phyloP scores from a whole-genome alignment of 2,113 vertebrate species.

The Xenus cinereus region DNA sequence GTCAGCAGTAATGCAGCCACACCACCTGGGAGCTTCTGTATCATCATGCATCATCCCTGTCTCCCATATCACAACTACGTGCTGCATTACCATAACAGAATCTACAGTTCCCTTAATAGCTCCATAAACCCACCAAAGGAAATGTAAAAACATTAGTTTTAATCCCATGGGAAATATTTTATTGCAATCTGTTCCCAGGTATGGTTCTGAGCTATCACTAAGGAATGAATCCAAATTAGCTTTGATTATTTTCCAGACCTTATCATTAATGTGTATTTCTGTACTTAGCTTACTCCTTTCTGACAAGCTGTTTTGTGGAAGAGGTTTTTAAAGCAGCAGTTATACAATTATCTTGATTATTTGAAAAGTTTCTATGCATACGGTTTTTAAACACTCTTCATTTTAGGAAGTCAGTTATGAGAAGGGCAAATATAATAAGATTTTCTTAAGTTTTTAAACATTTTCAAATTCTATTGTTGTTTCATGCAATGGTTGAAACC shows the following conservation, averaged over 20 bases:
- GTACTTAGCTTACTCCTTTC: background rate
- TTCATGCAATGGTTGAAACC: background rate
- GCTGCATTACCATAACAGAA: background rate
- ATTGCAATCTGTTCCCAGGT: background rate
- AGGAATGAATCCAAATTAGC: background rate
- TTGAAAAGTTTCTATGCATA: background rate
- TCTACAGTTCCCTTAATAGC: background rate
- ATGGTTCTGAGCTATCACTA: background rate
- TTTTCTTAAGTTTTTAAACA: background rate
- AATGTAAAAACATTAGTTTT: background rate
- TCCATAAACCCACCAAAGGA: background rate
- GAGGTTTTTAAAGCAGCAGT: background rate
- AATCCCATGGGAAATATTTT: background rate
- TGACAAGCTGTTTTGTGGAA: background rate
- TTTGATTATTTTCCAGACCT: background rate
- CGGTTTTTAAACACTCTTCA: background rate
- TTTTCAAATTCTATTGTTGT: background rate
- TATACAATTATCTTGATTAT: background rate
- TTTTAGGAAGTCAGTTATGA: background rate
- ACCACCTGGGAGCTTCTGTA: background rate
- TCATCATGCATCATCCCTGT: background rate
- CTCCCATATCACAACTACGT: background rate
- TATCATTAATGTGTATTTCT: background rate
- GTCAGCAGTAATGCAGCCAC: background rate
- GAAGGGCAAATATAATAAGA: background rate